These are phyloP conservation scores for Capromys pilorides DNA, from an alignment of 2,797 vertebrate genomes.

Conservation along the genomic window DNA sequence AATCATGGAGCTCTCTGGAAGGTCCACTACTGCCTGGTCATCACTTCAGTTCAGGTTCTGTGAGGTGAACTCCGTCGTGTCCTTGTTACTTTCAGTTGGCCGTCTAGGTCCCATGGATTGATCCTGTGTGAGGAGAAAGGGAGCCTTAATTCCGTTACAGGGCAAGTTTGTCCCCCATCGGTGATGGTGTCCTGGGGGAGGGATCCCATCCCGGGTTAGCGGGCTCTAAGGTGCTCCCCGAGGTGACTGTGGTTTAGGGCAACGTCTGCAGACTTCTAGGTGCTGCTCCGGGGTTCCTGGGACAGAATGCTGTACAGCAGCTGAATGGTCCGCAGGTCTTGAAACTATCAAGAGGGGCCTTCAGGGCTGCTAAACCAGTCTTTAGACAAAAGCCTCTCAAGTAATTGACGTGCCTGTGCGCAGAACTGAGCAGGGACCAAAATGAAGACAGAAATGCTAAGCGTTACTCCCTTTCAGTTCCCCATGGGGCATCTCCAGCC, in stretches of 20 bases:
- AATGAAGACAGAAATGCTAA: too few relatives aligned
- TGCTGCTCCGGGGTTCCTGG: neutral
- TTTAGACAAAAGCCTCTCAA: neutral
- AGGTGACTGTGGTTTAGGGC: neutral
- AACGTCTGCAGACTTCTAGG: neutral
- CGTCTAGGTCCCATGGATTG: neutral
- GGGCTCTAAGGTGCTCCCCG: neutral
- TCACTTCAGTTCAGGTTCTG: neutral
- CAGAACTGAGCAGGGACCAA: too few relatives aligned
- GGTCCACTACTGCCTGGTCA: too few relatives aligned
- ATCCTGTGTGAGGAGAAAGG: too few relatives aligned
- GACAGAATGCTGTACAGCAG: neutral
- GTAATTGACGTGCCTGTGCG: too few relatives aligned
- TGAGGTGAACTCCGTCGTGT: neutral
- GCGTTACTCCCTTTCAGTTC: too few relatives aligned
- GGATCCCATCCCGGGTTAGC: too few relatives aligned
- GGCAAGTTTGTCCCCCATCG: too few relatives aligned
- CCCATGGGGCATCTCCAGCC: neutral
- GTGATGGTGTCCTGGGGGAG: too few relatives aligned
- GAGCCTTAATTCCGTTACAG: too few relatives aligned
- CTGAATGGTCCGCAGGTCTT: neutral
- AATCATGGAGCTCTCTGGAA: too few relatives aligned
- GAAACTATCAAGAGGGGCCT: neutral
- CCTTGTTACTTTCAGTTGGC: neutral
- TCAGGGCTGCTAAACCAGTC: neutral